phyloP scores from a whole-genome alignment of 2,113 vertebrate species.

The Vulpes ferrilata region DNA sequence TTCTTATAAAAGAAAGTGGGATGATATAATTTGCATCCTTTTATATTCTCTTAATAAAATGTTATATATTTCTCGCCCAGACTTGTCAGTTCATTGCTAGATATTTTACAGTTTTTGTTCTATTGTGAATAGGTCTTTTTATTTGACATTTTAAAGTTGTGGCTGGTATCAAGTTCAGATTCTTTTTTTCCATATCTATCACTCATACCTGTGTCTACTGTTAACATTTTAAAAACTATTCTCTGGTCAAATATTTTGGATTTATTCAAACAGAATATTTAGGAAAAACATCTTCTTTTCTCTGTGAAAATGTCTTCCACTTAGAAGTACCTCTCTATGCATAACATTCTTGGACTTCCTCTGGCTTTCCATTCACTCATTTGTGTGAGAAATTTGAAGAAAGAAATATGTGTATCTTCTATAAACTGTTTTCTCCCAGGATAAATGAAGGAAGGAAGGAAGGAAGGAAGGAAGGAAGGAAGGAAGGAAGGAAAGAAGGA shows the following conservation, averaged over 20 bases:
- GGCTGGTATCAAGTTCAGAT: neutral
- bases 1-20: neutral
- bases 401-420: neutral
- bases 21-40: neutral
- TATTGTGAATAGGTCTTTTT: neutral
- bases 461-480: neutral
- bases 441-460: neutral
- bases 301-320: neutral
- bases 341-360: neutral
- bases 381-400: neutral
- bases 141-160: neutral
- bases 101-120: neutral
- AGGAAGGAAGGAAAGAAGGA: neutral
- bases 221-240: neutral
- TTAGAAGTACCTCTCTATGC: neutral
- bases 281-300: neutral
- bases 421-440: neutral
- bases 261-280: neutral
- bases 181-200: neutral
- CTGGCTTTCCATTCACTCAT: neutral
- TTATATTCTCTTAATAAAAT: slow-evolving; percentile 18
- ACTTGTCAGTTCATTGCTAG: neutral
- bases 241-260: neutral
- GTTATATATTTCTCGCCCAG: neutral
- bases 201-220: neutral